Evolutionary conservation across 2,113 vertebrate genomes (phyloP), one percentile per base, ranked within the genome.

Genomic region (Halichoerus grypus): DNA sequence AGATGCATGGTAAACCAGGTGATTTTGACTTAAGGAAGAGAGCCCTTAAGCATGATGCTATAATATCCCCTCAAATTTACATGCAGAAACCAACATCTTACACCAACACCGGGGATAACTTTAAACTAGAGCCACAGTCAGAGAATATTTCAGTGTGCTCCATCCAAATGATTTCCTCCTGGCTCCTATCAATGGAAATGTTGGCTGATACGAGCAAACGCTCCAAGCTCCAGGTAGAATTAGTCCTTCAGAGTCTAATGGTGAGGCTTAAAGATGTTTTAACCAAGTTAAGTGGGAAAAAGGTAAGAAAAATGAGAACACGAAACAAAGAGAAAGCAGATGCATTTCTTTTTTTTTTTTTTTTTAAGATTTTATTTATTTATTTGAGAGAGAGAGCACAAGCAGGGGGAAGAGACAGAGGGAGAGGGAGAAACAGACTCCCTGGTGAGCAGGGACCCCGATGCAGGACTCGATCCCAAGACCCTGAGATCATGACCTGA

Each of bases 271-370:
- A 88, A 21, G 19, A 14, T 63, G 67, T 79, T 33, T 42, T 86
- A 71, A 67, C 19, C 3, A 42, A 28, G 24, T 19, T 0, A 95
- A 51, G 15, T 46, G 46, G 15, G 11, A 1, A 63, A 88, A 82
- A 87, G n/a, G 12, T 31, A 13, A 74, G n/a, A 63, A 79, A 84
- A 89, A 61, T 24, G 0, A 74, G 39, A 86, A 84, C 4, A 1
- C 76, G 22, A 97, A 88, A 79, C 59, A 74, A 72, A 96, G 36
- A 82, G 39, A 93, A 88, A 84, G 28, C 8, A 81, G 33, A 80
- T 69, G 33, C 33, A 55, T 89, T 96, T 97, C n/a, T 86, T 53
- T 53, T 53, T 53, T 53, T 53, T 36, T 36, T 36, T 53, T 53
- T 53, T 42, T 42, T 42, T 4, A 42, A 42, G 39, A 42, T 42